phyloP scores from a whole-genome alignment of 2,888 invertebrate genomes.

The Nomada lathburiana region DNA sequence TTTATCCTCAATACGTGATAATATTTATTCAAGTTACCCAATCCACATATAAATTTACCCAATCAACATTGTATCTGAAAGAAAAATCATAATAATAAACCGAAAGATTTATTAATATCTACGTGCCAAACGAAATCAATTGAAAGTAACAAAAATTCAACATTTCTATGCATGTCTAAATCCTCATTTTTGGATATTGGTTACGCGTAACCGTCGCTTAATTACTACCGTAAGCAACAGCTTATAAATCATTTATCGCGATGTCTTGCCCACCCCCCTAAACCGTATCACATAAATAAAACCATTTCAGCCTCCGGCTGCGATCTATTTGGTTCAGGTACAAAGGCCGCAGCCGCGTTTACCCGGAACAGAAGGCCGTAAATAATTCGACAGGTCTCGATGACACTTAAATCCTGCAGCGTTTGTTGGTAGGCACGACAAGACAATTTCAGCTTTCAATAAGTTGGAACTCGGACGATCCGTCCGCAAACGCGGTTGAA shows the following conservation, averaged over 20 bases:
- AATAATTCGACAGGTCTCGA: slow-evolving; percentile 71
- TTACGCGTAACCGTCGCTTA: no score
- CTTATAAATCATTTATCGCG: slow-evolving; percentile 11
- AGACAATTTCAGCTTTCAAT: slow-evolving; percentile 3
- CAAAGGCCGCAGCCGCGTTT: slow-evolving; percentile 1
- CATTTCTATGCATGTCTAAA: no score
- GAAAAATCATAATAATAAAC: no score
- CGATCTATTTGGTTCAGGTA: slow-evolving; percentile 29
- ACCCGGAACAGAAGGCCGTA: slow-evolving; percentile 57
- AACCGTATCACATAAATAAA: slow-evolving; percentile 8
- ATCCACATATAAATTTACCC: no score
- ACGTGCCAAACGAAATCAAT: not conserved
- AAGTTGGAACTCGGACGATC: not conserved
- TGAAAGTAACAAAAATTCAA: not conserved
- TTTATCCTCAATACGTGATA: no score
- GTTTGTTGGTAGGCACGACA: slow-evolving; percentile 11
- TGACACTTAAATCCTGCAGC: slow-evolving; percentile 36
- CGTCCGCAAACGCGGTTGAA: slow-evolving; percentile 47
- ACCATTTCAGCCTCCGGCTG: not conserved
- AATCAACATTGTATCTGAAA: no score
- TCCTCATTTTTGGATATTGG: no score
- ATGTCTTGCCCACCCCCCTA: not conserved
- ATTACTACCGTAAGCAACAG: no score
- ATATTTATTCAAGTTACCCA: no score
- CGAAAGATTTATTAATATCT: no score